These are phyloP conservation scores for Teleiodes luculella DNA, from an alignment of 2,888 invertebrate species.

Conservation along the genomic window DNA sequence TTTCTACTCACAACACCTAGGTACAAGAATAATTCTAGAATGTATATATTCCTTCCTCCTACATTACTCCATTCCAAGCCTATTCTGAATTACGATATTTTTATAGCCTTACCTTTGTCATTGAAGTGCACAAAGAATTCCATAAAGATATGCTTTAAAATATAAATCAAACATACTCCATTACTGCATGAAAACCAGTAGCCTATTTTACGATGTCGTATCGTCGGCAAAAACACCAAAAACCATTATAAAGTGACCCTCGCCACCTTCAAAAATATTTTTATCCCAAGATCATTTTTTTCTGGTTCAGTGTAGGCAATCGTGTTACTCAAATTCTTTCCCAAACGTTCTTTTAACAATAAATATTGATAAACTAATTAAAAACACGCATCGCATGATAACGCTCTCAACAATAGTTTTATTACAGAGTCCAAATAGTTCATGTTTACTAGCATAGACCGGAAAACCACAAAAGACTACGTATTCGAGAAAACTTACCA, in stretches of 20 bases:
- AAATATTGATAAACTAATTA: slow-evolving; percentile 13
- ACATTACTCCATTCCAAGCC: too few relatives aligned
- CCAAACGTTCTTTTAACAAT: neutral
- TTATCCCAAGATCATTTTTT: too few relatives aligned
- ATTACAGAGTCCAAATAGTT: slow-evolving; percentile 40
- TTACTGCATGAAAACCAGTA: neutral
- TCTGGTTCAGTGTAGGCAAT: too few relatives aligned
- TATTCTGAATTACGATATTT: too few relatives aligned
- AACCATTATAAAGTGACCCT: too few relatives aligned
- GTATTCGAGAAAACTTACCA: neutral
- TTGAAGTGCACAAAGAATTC: neutral
- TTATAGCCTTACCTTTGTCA: too few relatives aligned
- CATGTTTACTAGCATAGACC: slow-evolving; percentile 32
- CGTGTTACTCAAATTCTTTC: neutral
- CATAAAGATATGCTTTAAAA: neutral
- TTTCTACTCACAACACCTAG: too few relatives aligned
- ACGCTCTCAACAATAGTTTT: slow-evolving; percentile 32
- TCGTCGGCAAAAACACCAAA: too few relatives aligned
- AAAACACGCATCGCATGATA: neutral
- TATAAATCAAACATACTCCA: neutral
- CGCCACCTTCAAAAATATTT: too few relatives aligned
- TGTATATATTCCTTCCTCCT: too few relatives aligned
- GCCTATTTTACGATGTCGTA: neutral
- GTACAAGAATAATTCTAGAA: too few relatives aligned
- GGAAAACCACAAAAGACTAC: neutral